Conservation (phyloP, 2,113 vertebrate species). For the Protobothrops mucrosquamatus region DNA sequence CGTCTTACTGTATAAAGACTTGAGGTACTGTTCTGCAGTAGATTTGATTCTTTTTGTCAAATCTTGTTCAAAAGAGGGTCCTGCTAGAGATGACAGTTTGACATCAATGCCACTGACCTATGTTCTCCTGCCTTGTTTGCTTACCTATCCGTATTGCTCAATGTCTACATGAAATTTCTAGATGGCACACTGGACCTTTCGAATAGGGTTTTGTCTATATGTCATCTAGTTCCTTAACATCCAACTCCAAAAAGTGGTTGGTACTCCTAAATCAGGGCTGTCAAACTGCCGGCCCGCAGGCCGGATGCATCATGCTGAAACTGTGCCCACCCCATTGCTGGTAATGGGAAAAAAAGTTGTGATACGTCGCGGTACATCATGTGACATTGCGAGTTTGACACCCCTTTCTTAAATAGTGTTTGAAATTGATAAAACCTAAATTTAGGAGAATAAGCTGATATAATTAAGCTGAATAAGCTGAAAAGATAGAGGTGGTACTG, state of each 20-base stretch:
- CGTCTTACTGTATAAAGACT: neutral
- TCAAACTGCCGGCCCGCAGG: too few relatives aligned
- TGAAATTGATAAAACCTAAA: neutral
- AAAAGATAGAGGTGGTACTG: neutral
- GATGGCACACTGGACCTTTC: neutral
- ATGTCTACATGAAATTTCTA: neutral
- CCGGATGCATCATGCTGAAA: too few relatives aligned
- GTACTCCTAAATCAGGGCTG: neutral
- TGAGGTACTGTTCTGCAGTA: neutral
- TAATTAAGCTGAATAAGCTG: neutral
- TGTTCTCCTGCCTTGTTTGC: neutral
- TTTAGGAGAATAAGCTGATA: neutral
- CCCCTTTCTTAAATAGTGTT: neutral
- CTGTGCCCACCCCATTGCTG: too few relatives aligned
- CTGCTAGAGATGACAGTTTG: neutral
- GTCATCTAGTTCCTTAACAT: neutral
- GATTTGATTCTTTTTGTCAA: neutral
- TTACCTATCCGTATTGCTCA: neutral
- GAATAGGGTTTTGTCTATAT: neutral
- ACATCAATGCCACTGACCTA: neutral
- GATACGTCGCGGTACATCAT: too few relatives aligned
- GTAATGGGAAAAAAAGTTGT: too few relatives aligned
- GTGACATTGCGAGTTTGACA: too few relatives aligned
- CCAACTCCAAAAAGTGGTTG: neutral
- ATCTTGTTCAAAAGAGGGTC: neutral